Percentiles rank a stretch among this genome's conserved stretches.
These are phyloP conservation scores for Drosophila grimshawi DNA, from an alignment of 1,140 invertebrate species.

Conservation along the genomic window DNA sequence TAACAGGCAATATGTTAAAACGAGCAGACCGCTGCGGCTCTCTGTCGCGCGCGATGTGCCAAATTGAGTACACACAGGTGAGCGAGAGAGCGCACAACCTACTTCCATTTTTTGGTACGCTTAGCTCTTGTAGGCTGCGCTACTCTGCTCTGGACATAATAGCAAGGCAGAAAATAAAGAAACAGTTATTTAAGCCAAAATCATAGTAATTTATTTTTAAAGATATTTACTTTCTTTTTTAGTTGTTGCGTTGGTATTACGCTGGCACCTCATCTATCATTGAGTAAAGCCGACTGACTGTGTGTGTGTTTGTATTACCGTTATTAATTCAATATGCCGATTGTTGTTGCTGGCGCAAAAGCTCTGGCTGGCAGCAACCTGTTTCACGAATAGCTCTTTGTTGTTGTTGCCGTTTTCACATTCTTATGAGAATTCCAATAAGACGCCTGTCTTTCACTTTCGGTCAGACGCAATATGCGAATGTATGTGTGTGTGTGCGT, in stretches of 20 bases:
- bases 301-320: slow-evolving; percentile 44
- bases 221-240: slow-evolving; percentile 77
- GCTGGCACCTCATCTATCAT: slow-evolving; percentile 30
- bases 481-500: slow-evolving; percentile 1
- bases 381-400: slow-evolving; percentile 38
- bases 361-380: slow-evolving; percentile 46
- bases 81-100: slow-evolving; percentile 39
- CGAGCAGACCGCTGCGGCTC: slow-evolving; percentile 30
- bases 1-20: slow-evolving; percentile 45
- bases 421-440: slow-evolving; percentile 81
- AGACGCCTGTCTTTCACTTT: slow-evolving; percentile 76
- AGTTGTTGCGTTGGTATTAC: slow-evolving; percentile 58
- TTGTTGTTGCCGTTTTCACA: slow-evolving; percentile 53
- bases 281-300: slow-evolving; percentile 21
- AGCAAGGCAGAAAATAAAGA: slow-evolving; percentile 24
- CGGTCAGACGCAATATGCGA: slow-evolving; percentile 35
- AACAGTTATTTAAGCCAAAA: slow-evolving; percentile 55
- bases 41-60: slow-evolving; percentile 8
- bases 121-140: slow-evolving; percentile 18
- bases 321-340: slow-evolving; percentile 39
- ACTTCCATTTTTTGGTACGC: slow-evolving; percentile 54
- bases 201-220: slow-evolving; percentile 34
- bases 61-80: slow-evolving; percentile 42
- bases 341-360: slow-evolving; percentile 9
- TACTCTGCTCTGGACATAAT: slow-evolving; percentile 24